Evolutionary conservation across 2,113 vertebrate genomes (phyloP).

Genomic region (Ramphastos sulfuratus): DNA sequence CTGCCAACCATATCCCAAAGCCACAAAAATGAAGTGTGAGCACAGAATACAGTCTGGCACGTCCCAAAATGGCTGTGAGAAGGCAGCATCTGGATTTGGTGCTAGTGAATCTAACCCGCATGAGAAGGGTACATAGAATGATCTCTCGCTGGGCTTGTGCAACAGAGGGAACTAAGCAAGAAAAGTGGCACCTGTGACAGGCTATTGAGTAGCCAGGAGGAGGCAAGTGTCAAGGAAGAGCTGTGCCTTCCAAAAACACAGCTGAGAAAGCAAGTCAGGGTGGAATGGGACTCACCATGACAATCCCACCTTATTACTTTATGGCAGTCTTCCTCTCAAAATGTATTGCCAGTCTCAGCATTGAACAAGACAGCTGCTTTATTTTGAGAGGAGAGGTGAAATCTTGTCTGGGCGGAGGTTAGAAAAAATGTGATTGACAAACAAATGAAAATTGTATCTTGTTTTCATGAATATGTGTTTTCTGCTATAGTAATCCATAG

Average conservation of each 20-base stretch:
- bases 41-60: background rate
- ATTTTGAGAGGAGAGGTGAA: background rate
- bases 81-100: background rate
- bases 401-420: background rate
- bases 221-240: background rate
- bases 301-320: background rate
- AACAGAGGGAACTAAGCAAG: background rate
- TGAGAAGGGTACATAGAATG: background rate
- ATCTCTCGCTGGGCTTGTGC: fast-evolving
- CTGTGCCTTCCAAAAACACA: background rate
- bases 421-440: background rate
- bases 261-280: background rate
- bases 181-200: too few relatives aligned
- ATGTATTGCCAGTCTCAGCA: background rate
- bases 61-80: background rate
- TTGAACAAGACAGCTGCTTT: background rate
- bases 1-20: background rate
- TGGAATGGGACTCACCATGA: background rate
- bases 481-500: background rate
- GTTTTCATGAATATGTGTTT: background rate
- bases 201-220: background rate
- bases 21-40: background rate
- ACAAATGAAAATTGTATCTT: background rate
- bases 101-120: background rate
- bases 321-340: fast-evolving